A percentile compares a stretch with the other conserved stretches of the same genome.
Evolutionary conservation across 2,888 invertebrate genomes (phyloP).

Genomic region (Megamerina dolium): DNA sequence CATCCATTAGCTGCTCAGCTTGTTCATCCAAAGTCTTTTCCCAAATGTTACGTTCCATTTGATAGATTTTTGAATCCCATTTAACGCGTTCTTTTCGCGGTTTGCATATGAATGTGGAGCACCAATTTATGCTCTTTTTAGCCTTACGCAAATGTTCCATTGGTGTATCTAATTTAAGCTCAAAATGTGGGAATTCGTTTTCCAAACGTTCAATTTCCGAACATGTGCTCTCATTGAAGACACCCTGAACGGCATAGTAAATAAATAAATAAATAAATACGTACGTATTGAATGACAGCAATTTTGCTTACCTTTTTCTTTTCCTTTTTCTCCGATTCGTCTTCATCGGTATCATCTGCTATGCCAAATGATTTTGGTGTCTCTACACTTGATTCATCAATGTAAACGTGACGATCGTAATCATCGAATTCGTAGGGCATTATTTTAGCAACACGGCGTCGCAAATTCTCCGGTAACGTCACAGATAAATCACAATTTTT

Average conservation of each 20-base stretch:
- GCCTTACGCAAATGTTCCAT: slow-evolving; percentile 26
- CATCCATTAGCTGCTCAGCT: slow-evolving; percentile 47
- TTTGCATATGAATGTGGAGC: slow-evolving; percentile 33
- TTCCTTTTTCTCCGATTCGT: slow-evolving; percentile 15
- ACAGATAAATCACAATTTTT: slow-evolving; percentile 35
- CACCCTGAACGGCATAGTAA: not conserved
- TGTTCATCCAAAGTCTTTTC: slow-evolving; percentile 44
- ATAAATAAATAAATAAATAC: no score
- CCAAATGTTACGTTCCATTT: slow-evolving; percentile 28
- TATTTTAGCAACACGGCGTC: slow-evolving; percentile 37
- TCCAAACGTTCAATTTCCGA: slow-evolving; percentile 40
- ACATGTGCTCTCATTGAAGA: slow-evolving; percentile 39
- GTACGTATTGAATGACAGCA: slow-evolving; percentile 17
- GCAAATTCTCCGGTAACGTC: slow-evolving; percentile 36
- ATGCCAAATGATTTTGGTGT: slow-evolving; percentile 22
- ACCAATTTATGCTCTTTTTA: slow-evolving; percentile 37
- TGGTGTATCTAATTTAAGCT: slow-evolving; percentile 32
- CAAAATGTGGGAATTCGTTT: slow-evolving; percentile 33
- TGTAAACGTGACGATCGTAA: slow-evolving; percentile 34
- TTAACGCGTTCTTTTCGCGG: slow-evolving; percentile 38
- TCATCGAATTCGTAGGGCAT: slow-evolving; percentile 36
- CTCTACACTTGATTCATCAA: slow-evolving; percentile 29
- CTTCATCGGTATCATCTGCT: slow-evolving; percentile 19
- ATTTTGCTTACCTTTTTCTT: slow-evolving; percentile 4
- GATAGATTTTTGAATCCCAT: slow-evolving; percentile 45